Evolutionary conservation across 2,797 vertebrate genomes (phyloP).

Genomic region (Fistularia tabacaria): DNA sequence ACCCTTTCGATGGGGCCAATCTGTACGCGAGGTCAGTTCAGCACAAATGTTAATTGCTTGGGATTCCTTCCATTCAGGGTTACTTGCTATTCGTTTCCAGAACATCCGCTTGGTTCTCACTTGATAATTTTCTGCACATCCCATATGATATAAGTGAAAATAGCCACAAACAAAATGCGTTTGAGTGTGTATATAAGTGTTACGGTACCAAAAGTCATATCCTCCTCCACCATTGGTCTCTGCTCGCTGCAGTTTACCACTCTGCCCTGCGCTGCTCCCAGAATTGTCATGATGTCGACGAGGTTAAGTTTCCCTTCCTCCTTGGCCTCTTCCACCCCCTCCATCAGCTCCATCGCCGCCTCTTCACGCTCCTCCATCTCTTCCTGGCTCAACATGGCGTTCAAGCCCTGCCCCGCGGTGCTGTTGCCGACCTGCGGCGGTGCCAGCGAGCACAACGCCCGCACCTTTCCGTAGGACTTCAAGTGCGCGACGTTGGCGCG

Average conservation of each 20-base stretch:
- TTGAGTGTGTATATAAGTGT: slow-evolving; percentile 77
- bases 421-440: slow-evolving; percentile 64
- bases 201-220: slow-evolving; percentile 79
- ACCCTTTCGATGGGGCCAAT: too few relatives aligned
- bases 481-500: slow-evolving; percentile 86
- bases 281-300: slow-evolving; percentile 92
- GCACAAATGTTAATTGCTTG: too few relatives aligned
- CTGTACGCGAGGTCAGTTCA: too few relatives aligned
- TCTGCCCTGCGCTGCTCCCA: slow-evolving; percentile 83
- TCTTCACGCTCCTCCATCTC: slow-evolving; percentile 73
- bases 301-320: slow-evolving; percentile 84
- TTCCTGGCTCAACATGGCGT: slow-evolving; percentile 67
- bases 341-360: slow-evolving; percentile 70
- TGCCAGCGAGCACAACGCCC: slow-evolving; percentile 82
- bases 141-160: slow-evolving; percentile 77
- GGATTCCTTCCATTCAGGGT: too few relatives aligned
- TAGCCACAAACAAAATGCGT: slow-evolving; percentile 67
- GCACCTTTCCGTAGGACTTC: slow-evolving; percentile 87
- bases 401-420: slow-evolving; percentile 36
- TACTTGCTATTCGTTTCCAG: slow-evolving; percentile 2
- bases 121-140: slow-evolving; percentile 78
- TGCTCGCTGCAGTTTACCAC: slow-evolving; percentile 74
- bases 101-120: slow-evolving; percentile 34
- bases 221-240: slow-evolving; percentile 75
- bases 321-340: slow-evolving; percentile 73